phyloP scores from a whole-genome alignment of 2,113 vertebrate genomes.

The Amblyopsis rosae region DNA sequence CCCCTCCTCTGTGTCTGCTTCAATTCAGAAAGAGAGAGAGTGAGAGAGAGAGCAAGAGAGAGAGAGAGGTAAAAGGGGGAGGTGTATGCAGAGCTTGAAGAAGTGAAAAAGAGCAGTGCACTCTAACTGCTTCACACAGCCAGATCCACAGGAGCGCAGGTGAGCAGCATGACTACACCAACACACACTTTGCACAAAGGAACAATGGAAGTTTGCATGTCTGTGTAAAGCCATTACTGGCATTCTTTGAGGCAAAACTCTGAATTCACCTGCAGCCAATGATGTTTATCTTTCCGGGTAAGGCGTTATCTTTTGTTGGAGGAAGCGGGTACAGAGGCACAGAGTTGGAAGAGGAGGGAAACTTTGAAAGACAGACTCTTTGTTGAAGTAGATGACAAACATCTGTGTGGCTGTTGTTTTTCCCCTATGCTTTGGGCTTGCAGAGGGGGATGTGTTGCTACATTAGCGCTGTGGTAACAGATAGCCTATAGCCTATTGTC shows the following conservation, averaged over 20 bases:
- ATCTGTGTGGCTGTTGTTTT: conserved; percentile 56
- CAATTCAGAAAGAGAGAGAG: conserved; percentile 20
- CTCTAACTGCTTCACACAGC: conserved; percentile 51
- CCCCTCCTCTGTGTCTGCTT: conserved; percentile 66
- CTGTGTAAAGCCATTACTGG: conserved; percentile 7
- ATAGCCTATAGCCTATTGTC: conserved; percentile 57
- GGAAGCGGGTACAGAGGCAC: conserved; percentile 1
- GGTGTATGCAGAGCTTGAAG: conserved; percentile 49
- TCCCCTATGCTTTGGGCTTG: conserved; percentile 34
- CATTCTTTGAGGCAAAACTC: conserved; percentile 22
- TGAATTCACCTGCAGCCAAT: conserved; percentile 45
- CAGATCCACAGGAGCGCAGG: conserved; percentile 67
- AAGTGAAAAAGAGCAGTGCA: conserved; percentile 70
- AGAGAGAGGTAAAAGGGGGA: conserved; percentile 44
- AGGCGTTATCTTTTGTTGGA: conserved; percentile 56
- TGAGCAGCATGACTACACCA: conserved; percentile 58
- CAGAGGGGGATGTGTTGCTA: conserved; percentile 21
- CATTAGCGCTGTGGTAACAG: conserved; percentile 49
- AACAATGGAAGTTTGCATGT: conserved; percentile 38
- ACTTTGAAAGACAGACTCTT: conserved; percentile 54
- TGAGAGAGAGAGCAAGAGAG: conserved; percentile 6
- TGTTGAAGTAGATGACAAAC: conserved; percentile 67
- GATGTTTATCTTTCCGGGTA: conserved; percentile 47
- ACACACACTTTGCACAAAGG: conserved; percentile 37
- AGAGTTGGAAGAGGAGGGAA: conserved; percentile 43